Conservation (phyloP, 2,797 vertebrate genomes). For the Monodelphis domestica region DNA sequence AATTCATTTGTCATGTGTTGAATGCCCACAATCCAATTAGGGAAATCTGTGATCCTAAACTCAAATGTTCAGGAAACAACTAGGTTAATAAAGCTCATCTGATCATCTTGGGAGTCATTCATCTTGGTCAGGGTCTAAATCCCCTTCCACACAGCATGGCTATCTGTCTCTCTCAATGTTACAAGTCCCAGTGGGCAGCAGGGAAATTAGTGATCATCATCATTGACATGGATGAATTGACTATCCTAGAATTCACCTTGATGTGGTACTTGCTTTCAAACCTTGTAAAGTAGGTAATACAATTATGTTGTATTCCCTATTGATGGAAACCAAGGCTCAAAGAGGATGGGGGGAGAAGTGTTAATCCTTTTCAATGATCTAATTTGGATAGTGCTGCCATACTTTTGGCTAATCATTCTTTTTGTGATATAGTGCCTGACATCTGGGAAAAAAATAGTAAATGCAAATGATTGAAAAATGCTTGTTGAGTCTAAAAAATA, state of each 20-base stretch:
- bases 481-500: too few relatives aligned
- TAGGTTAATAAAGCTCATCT: not conserved
- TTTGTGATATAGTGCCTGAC: not conserved
- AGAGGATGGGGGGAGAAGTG: not conserved
- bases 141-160: not conserved
- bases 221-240: not conserved
- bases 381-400: not conserved
- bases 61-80: not conserved
- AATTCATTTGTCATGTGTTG: not conserved
- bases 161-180: not conserved
- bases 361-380: not conserved
- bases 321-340: not conserved
- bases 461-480: not conserved
- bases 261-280: not conserved
- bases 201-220: not conserved
- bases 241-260: not conserved
- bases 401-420: not conserved
- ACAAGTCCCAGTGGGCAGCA: not conserved
- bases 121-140: not conserved
- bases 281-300: not conserved
- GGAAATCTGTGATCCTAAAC: not conserved
- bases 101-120: not conserved
- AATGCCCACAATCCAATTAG: not conserved
- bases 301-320: not conserved
- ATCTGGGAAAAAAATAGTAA: not conserved